Evolutionary conservation across 2,888 invertebrate species (phyloP), one percentile per base, ranked within the genome.

Genomic region (Lasius platythorax): DNA sequence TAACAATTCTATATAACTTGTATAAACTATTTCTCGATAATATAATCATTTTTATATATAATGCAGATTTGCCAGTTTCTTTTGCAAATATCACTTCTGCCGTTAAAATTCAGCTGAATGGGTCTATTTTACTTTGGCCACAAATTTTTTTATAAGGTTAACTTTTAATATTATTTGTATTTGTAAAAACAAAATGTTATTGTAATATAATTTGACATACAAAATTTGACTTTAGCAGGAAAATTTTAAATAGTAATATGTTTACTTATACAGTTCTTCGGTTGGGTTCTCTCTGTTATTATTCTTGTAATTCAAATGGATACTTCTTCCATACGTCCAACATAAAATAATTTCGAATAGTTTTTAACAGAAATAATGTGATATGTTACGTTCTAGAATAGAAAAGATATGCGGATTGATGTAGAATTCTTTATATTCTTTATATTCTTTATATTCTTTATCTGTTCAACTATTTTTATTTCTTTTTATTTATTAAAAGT

Each of bases 1-100:
- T 11, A 68, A 30, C 8, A 3, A 28, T 72, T 46, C 0, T n/a
- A 72, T 9, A 33, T 50, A n/a, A 70, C 37, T 2, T 37, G 5
- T 37, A 37, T 37, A 37, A 37, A 37, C 4, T 37, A 37, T 37
- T 37, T 37, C 5, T 37, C 5, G 37, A 37, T 37, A 37, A 37
- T 23, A 23, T 23, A 23, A 23, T 23, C 5, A 37, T 3, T 37
- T 37, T 37, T 37, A 37, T 5, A 0, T 76, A 40, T 66, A 76
- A 66, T 40, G 23, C 8, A 76, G 76, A 66, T 76, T 53, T 53
- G 37, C 1, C 66, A 76, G 18, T 76, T 76, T 40, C 6, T 66
- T 53, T 33, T 76, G 28, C 76, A 76, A 76, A 40, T 76, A 76
- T 40, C 68, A 56, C 68, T 78, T n/a, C 68, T 43, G 3, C 67